Conservation (phyloP, 2,113 vertebrate species). For the Campylomormyrus tamandua region DNA sequence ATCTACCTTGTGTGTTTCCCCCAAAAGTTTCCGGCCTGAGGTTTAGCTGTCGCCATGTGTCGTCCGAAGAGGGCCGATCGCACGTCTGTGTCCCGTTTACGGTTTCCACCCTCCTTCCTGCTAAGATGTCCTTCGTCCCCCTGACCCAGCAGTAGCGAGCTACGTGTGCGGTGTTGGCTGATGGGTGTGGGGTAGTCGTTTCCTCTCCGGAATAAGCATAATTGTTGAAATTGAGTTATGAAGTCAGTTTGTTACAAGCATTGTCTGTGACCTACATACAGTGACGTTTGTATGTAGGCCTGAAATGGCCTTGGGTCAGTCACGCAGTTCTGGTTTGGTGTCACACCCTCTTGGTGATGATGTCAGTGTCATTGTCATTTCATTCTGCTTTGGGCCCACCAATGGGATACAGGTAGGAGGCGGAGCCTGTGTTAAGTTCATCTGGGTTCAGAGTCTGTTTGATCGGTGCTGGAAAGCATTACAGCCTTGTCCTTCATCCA, state of each 20-base stretch:
- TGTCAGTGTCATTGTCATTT: neutral
- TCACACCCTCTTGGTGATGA: neutral
- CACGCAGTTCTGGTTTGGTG: neutral
- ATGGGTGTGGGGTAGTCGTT: neutral
- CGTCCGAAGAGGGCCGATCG: neutral
- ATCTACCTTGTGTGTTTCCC: neutral
- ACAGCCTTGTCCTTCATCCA: neutral
- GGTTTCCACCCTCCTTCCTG: neutral
- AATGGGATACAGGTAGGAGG: neutral
- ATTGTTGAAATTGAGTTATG: neutral
- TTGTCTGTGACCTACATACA: neutral
- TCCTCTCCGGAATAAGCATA: neutral
- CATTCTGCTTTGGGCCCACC: neutral
- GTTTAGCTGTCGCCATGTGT: neutral
- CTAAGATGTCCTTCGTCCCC: neutral
- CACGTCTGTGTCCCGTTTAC: neutral
- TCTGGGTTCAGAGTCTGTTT: neutral
- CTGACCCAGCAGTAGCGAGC: neutral
- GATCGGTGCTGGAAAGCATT: neutral
- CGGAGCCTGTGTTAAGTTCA: neutral
- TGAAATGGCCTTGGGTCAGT: neutral
- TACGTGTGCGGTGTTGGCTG: neutral
- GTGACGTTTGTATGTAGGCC: neutral
- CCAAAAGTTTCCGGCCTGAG: neutral
- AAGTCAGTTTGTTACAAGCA: neutral